phyloP scores from a whole-genome alignment of 2,888 invertebrate genomes.

The Aporophyla lueneburgensis region DNA sequence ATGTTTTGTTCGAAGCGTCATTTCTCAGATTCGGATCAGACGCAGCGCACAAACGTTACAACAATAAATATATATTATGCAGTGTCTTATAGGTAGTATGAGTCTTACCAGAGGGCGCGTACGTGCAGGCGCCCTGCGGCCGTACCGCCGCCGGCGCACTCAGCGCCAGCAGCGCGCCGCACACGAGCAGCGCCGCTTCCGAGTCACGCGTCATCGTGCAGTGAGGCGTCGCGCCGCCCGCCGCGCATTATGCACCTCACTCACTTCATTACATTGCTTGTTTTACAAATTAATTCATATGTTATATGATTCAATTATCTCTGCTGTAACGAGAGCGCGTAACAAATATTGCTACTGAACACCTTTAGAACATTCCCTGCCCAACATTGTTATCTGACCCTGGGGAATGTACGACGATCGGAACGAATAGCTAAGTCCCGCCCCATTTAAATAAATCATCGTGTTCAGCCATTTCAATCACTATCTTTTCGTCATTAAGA shows the following conservation, averaged over 20 bases:
- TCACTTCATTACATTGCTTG: constrained; percentile 5
- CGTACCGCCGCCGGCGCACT: neutral
- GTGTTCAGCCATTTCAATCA: too few species aligned
- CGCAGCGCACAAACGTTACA: neutral
- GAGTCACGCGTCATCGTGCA: neutral
- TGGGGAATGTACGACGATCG: too few species aligned
- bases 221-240: neutral
- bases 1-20: neutral
- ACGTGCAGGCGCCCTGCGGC: constrained; percentile 15
- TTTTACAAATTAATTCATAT: neutral
- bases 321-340: constrained; percentile 36
- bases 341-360: constrained; percentile 6
- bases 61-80: too few species aligned
- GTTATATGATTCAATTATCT: constrained; percentile 19
- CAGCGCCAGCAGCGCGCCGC: constrained; percentile 15
- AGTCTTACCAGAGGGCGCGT: constrained; percentile 14
- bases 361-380: neutral
- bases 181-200: neutral
- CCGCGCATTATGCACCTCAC: neutral
- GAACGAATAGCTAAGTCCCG: too few species aligned
- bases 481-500: too few species aligned
- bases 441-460: too few species aligned
- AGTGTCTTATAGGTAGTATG: too few species aligned
- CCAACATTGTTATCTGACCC: too few species aligned
- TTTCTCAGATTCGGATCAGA: neutral